phyloP scores from a whole-genome alignment of 2,113 vertebrate genomes.

The Salvelinus alpinus region DNA sequence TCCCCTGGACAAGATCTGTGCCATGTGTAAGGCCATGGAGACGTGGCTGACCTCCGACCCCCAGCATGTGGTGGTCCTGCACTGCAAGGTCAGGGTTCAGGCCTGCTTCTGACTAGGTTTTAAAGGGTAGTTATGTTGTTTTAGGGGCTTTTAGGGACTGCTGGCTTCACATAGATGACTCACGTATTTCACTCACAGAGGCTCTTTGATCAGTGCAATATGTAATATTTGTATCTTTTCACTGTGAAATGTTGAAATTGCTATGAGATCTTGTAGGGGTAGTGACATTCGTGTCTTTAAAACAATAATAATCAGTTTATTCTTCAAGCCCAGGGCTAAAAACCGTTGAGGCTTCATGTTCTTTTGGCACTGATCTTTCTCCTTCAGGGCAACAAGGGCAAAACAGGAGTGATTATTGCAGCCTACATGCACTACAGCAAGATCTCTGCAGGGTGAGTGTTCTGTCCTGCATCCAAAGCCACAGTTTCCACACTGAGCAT shows the following conservation, averaged over 20 bases:
- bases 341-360: background rate
- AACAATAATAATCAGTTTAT: too few relatives aligned
- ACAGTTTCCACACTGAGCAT: background rate
- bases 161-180: background rate
- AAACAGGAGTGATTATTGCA: constrained; percentile 89
- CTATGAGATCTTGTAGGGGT: too few relatives aligned
- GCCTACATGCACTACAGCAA: constrained; percentile 96
- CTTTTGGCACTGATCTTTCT: constrained; percentile 17
- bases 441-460: constrained; percentile 86
- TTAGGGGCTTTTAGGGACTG: background rate
- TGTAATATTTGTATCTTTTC: too few relatives aligned
- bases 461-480: background rate
- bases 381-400: constrained; percentile 85
- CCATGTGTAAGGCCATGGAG: constrained; percentile 93
- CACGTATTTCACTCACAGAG: background rate
- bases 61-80: constrained; percentile 88
- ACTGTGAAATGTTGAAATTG: too few relatives aligned
- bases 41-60: constrained; percentile 87
- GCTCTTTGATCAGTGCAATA: too few relatives aligned
- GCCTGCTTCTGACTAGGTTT: background rate
- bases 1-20: constrained; percentile 88
- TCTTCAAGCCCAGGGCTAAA: too few relatives aligned
- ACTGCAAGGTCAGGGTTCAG: constrained; percentile 85
- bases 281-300: too few relatives aligned
- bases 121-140: background rate